A percentile compares a stretch with the other conserved stretches of the same genome.
Conservation (phyloP, 35 echinoderm and acorn worm genomes). For the Acanthaster planci region DNA sequence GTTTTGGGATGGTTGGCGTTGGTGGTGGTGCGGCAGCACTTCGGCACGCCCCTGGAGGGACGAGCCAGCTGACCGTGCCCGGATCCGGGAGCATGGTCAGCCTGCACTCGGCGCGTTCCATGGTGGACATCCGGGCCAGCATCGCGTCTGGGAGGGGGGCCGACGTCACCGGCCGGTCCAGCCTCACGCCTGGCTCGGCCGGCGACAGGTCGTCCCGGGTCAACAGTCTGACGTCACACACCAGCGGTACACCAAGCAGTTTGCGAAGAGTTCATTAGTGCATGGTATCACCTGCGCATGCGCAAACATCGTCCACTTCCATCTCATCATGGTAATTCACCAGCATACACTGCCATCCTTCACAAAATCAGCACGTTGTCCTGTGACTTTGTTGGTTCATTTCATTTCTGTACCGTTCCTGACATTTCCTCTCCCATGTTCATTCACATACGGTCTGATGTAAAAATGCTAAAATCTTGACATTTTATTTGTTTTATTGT, state of each 20-base stretch:
- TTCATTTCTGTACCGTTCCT: too few species aligned
- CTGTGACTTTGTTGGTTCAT: background rate
- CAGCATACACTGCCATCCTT: background rate
- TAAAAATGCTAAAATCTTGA: too few species aligned
- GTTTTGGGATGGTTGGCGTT: background rate
- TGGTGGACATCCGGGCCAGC: conserved; percentile 89
- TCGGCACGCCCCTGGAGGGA: background rate
- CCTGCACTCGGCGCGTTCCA: conserved; percentile 65
- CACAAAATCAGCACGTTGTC: background rate
- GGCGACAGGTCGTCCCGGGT: background rate
- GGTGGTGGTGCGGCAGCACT: conserved; percentile 30
- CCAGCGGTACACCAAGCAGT: conserved; percentile 26
- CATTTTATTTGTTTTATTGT: too few species aligned
- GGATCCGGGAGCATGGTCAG: conserved; percentile 63
- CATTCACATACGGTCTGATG: too few species aligned
- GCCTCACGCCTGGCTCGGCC: background rate
- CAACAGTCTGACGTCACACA: conserved; percentile 24
- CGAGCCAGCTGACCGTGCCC: conserved; percentile 41
- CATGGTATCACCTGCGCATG: conserved; percentile 27
- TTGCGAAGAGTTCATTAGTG: conserved; percentile 20
- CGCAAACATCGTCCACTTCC: conserved; percentile 17
- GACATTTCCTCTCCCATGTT: too few species aligned
- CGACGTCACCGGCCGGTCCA: conserved; percentile 25
- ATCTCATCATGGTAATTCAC: conserved; percentile 14
- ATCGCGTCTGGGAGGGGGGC: conserved; percentile 83